Percentiles rank a stretch among this genome's conserved stretches.
phyloP scores from a whole-genome alignment of 35 echinoderm and acorn worm genomes.

The Stichopus chloronotus region DNA sequence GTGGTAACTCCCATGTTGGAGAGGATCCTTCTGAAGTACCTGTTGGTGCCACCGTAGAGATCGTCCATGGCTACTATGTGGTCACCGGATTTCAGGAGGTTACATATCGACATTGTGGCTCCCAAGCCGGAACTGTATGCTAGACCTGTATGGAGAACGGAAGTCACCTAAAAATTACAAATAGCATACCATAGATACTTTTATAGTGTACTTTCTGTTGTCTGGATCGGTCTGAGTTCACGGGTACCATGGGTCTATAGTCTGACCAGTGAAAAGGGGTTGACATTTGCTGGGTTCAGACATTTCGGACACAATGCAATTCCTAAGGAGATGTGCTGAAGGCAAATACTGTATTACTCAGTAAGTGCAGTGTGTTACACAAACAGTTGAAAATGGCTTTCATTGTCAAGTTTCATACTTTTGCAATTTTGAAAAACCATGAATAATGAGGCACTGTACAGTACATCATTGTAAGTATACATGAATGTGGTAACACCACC shows the following conservation, averaged over 20 bases:
- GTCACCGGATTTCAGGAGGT: slow-evolving; percentile 84
- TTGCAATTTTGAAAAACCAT: too few species aligned
- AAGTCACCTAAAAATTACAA: background rate
- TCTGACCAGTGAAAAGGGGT: too few species aligned
- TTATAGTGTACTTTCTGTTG: background rate
- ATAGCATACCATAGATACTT: background rate
- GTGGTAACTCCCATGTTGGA: slow-evolving; percentile 69
- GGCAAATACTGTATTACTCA: too few species aligned
- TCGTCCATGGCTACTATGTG: slow-evolving; percentile 90
- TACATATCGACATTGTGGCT: slow-evolving; percentile 78
- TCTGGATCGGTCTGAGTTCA: background rate
- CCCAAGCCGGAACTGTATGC: slow-evolving; percentile 86
- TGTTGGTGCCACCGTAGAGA: slow-evolving; percentile 92
- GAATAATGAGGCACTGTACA: too few species aligned
- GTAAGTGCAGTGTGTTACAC: too few species aligned
- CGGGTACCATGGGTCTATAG: background rate
- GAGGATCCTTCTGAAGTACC: slow-evolving; percentile 76
- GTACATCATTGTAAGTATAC: too few species aligned
- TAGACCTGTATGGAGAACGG: slow-evolving; percentile 53
- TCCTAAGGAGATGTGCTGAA: too few species aligned
- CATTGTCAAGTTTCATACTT: too few species aligned
- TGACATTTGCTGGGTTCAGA: too few species aligned
- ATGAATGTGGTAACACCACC: too few species aligned
- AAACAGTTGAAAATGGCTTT: too few species aligned
- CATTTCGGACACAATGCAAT: too few species aligned